A percentile compares a stretch with the other conserved stretches of the same genome.
phyloP scores from a whole-genome alignment of 2,797 vertebrate species.

The Lerista edwardsae region DNA sequence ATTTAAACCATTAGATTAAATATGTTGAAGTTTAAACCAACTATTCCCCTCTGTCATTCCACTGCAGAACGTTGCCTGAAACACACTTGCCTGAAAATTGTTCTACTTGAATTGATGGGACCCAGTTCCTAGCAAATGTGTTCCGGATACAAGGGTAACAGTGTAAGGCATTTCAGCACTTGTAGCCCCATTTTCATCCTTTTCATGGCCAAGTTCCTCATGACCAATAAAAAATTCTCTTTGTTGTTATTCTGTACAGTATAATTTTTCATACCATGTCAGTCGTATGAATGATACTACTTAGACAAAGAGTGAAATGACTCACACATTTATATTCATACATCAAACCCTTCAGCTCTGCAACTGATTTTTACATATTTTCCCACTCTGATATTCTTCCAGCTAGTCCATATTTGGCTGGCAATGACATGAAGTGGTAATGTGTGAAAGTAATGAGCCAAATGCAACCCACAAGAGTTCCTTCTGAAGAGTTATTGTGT shows the following conservation, averaged over 20 bases:
- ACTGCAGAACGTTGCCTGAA: not conserved
- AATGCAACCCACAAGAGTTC: conserved; percentile 12
- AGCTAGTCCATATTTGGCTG: conserved; percentile 44
- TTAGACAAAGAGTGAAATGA: not conserved
- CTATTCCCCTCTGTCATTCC: not conserved
- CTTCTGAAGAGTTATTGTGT: conserved; percentile 23
- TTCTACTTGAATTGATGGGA: too few species aligned
- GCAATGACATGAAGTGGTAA: conserved; percentile 34
- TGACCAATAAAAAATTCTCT: too few species aligned
- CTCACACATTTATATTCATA: conserved; percentile 5
- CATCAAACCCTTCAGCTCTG: not conserved
- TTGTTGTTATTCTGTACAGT: not conserved
- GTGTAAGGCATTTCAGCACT: too few species aligned
- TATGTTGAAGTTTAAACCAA: too few species aligned
- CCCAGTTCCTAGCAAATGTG: too few species aligned
- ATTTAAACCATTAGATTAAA: too few species aligned
- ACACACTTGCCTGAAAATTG: too few species aligned
- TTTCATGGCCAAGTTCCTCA: too few species aligned
- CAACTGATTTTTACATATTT: conserved; percentile 27
- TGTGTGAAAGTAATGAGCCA: conserved; percentile 24
- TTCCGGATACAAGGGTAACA: too few species aligned
- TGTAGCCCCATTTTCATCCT: too few species aligned
- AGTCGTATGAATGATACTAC: not conserved
- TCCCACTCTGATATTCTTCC: conserved; percentile 21
- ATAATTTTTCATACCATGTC: not conserved